Conservation (phyloP, 2,113 vertebrate genomes). For the Rhipidura dahli region DNA sequence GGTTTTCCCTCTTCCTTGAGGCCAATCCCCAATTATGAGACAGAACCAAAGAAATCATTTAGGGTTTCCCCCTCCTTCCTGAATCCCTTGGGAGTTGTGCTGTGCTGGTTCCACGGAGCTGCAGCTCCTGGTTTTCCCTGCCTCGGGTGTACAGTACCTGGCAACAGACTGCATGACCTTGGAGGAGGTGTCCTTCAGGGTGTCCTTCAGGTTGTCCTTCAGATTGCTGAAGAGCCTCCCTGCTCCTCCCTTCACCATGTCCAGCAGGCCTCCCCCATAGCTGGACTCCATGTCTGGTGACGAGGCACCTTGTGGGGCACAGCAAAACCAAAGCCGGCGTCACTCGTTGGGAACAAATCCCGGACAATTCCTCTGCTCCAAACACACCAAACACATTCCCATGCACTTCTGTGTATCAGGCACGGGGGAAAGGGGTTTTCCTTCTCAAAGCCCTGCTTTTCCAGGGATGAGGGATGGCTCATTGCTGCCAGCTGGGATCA, state of each 20-base stretch:
- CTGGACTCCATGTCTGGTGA: constrained; percentile 91
- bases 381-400: accelerated
- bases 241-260: constrained; percentile 98
- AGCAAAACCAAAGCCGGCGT: neutral
- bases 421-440: accelerated
- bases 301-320: constrained; percentile 70
- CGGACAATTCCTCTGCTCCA: neutral
- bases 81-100: neutral
- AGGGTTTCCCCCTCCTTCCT: neutral
- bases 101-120: neutral
- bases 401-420: accelerated
- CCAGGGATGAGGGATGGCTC: neutral
- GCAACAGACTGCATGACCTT: constrained; percentile 98
- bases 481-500: neutral
- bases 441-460: neutral
- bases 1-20: neutral
- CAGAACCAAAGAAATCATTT: neutral
- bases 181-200: constrained; percentile 95
- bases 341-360: neutral
- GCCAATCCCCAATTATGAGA: neutral
- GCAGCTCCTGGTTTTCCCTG: neutral
- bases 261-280: constrained; percentile 91
- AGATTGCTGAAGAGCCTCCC: constrained; percentile 98
- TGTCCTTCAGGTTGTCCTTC: constrained; percentile 98
- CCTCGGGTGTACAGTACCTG: constrained; percentile 76